Conservation (phyloP, 1,140 invertebrate genomes). For the Ylistrum balloti region DNA sequence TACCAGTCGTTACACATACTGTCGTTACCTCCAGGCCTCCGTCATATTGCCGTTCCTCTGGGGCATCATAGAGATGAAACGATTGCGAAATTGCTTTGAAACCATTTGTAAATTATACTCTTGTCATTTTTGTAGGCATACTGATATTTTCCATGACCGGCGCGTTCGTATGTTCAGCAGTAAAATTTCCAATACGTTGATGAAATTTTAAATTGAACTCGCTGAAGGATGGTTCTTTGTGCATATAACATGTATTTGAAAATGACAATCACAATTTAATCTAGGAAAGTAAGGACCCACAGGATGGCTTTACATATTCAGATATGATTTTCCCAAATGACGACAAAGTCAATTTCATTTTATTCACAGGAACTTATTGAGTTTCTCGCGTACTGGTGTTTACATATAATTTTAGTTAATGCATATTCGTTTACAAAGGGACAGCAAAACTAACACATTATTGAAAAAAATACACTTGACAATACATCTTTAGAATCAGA, state of each 20-base stretch:
- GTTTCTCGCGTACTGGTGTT: no score
- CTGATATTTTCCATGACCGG: neutral
- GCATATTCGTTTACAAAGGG: no score
- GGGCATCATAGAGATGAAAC: neutral
- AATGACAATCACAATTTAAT: slow-evolving; percentile 18
- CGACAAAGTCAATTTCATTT: no score
- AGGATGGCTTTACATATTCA: neutral
- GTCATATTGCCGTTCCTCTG: neutral
- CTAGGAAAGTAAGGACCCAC: neutral
- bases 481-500: no score
- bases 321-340: neutral
- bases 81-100: neutral
- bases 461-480: no score
- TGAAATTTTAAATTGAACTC: neutral
- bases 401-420: no score
- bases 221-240: neutral
- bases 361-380: no score
- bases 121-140: neutral
- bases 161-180: neutral
- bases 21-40: neutral
- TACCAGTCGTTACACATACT: neutral
- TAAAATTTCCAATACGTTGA: neutral
- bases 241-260: neutral
- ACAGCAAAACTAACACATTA: no score
- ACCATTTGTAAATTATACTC: neutral